A percentile compares a stretch with the other conserved stretches of the same genome.
These are phyloP conservation scores for Zaprionus davidi DNA, from an alignment of 1,140 invertebrate species.

Conservation along the genomic window DNA sequence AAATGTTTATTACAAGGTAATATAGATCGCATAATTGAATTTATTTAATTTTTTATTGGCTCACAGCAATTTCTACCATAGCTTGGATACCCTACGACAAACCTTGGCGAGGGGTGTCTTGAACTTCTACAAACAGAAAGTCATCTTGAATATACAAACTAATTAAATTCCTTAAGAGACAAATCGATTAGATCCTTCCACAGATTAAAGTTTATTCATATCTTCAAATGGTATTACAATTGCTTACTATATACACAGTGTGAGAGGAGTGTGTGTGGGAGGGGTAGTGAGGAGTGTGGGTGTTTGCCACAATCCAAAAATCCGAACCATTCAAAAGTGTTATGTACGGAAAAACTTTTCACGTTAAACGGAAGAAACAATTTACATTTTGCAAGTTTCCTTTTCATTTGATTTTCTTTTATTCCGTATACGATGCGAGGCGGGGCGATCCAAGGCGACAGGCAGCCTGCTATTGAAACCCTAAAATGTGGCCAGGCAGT, in stretches of 20 bases:
- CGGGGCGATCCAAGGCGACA: not conserved
- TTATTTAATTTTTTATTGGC: slow-evolving; percentile 11
- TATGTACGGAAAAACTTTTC: slow-evolving; percentile 3
- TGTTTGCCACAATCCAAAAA: slow-evolving; percentile 3
- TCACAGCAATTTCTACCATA: not conserved
- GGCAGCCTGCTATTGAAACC: not conserved
- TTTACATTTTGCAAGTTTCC: slow-evolving; percentile 11
- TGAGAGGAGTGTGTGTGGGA: not conserved
- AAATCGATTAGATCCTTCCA: not conserved
- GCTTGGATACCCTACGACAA: not conserved
- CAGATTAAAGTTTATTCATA: not conserved
- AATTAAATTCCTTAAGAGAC: not conserved
- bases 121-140: not conserved
- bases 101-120: not conserved
- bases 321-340: slow-evolving; percentile 10
- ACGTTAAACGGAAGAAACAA: slow-evolving; percentile 11
- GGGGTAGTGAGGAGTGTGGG: not conserved
- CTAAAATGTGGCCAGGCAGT: not conserved
- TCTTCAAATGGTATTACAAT: not conserved
- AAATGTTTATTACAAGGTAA: slow-evolving; percentile 4
- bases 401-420: slow-evolving; percentile 6
- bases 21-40: slow-evolving; percentile 8
- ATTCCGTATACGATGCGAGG: not conserved
- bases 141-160: not conserved
- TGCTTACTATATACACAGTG: not conserved